Conservation (phyloP, 1,140 invertebrate genomes). For the Orius insidiosus region DNA sequence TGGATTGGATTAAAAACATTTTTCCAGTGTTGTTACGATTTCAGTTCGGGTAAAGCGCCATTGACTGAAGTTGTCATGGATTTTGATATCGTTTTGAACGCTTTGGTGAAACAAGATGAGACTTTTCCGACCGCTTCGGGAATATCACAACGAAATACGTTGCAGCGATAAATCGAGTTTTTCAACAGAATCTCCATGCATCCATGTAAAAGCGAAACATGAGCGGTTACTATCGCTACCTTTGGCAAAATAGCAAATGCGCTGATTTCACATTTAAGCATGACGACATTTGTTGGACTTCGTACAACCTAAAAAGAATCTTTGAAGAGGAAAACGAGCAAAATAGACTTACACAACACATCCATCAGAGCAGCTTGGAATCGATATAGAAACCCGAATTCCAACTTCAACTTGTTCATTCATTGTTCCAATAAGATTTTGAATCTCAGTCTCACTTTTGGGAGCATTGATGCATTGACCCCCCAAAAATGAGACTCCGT, state of each 20-base stretch:
- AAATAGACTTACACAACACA: constrained; percentile 59
- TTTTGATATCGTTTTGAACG: constrained; percentile 66
- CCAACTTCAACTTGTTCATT: constrained; percentile 46
- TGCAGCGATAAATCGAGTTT: constrained; percentile 87
- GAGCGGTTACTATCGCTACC: constrained; percentile 64
- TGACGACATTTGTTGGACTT: constrained; percentile 68
- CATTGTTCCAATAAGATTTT: constrained; percentile 80
- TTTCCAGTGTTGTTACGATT: constrained; percentile 23
- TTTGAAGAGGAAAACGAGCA: no score
- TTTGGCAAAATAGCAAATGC: constrained; percentile 89
- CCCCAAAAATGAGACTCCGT: constrained; percentile 86
- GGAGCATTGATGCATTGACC: constrained; percentile 86
- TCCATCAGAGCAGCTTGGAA: constrained; percentile 77
- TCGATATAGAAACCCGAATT: constrained; percentile 75
- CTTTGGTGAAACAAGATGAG: constrained; percentile 74
- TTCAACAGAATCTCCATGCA: constrained; percentile 76
- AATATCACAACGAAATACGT: constrained; percentile 90
- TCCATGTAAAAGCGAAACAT: constrained; percentile 96
- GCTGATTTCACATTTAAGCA: constrained; percentile 79
- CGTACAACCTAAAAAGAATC: constrained; percentile 53
- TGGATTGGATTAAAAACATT: constrained; percentile 66
- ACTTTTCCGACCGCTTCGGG: constrained; percentile 77
- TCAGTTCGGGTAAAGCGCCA: constrained; percentile 21
- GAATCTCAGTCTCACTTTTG: constrained; percentile 87
- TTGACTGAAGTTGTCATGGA: constrained; percentile 49